Conservation (phyloP, 2,797 vertebrate species). For the Prionace glauca region DNA sequence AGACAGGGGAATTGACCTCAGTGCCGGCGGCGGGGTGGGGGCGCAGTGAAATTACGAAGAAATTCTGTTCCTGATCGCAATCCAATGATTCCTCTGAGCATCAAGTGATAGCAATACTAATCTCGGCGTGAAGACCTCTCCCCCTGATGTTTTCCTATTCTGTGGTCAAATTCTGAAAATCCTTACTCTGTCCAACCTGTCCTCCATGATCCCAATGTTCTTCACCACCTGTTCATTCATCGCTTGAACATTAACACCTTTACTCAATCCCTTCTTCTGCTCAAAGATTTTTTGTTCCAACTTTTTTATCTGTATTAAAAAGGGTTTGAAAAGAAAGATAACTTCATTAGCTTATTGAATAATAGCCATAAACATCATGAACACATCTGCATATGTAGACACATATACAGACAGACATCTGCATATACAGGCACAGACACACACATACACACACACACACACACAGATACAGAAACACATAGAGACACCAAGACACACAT, state of each 20-base stretch:
- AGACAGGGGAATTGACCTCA: too few species aligned
- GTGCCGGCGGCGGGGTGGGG: too few species aligned
- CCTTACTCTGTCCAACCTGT: conserved; percentile 71
- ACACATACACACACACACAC: too few species aligned
- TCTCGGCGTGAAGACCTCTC: too few species aligned
- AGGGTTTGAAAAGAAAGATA: neutral
- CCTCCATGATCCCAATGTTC: conserved; percentile 60
- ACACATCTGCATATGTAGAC: neutral
- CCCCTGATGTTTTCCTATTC: neutral
- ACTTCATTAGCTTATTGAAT: neutral
- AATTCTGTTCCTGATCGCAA: too few species aligned
- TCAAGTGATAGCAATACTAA: too few species aligned
- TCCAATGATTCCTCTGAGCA: too few species aligned
- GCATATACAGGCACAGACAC: too few species aligned
- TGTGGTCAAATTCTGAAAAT: neutral
- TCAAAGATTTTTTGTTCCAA: conserved; percentile 53
- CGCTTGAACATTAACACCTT: conserved; percentile 45
- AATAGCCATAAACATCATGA: neutral
- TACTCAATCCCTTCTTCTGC: conserved; percentile 41
- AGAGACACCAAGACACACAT: too few species aligned
- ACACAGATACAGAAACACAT: too few species aligned
- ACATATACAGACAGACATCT: neutral
- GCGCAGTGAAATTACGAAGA: too few species aligned
- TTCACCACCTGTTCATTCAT: conserved; percentile 50
- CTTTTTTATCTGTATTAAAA: conserved; percentile 56